Conservation (phyloP, 2,797 vertebrate genomes). For the Chaenodraco wilsoni region DNA sequence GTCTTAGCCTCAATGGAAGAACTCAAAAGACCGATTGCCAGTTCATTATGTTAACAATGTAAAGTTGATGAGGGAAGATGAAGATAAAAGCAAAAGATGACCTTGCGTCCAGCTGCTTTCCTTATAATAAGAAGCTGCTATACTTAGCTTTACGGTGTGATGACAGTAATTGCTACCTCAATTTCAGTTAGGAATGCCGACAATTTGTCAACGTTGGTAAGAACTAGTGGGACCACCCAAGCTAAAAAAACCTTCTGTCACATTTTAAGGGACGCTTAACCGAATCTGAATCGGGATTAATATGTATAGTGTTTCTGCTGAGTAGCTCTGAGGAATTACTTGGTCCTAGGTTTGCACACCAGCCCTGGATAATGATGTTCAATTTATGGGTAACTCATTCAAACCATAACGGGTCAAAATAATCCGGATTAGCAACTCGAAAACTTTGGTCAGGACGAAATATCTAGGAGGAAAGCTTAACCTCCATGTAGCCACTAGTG, state of each 20-base stretch:
- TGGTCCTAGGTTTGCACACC: neutral
- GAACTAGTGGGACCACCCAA: conserved; percentile 22
- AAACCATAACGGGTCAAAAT: neutral
- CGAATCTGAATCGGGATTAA: neutral
- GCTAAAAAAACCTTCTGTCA: neutral
- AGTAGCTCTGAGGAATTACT: no score
- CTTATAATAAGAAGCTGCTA: conserved; percentile 7
- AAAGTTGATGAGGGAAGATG: neutral
- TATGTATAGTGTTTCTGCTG: neutral
- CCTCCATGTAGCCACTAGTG: neutral
- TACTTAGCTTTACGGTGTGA: neutral
- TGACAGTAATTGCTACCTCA: conserved; percentile 53
- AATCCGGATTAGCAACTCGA: no score
- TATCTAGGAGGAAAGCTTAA: no score
- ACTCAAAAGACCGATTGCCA: neutral
- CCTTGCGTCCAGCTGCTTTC: neutral
- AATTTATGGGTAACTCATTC: neutral
- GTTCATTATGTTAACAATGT: neutral
- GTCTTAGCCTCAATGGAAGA: neutral
- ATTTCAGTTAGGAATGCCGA: conserved; percentile 35
- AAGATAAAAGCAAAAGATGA: neutral
- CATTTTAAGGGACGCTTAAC: neutral
- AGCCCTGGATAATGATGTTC: neutral
- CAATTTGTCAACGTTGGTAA: conserved; percentile 35
- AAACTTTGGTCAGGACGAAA: neutral